Conservation (phyloP, 2,888 invertebrate genomes). For the Malachius bipustulatus region DNA sequence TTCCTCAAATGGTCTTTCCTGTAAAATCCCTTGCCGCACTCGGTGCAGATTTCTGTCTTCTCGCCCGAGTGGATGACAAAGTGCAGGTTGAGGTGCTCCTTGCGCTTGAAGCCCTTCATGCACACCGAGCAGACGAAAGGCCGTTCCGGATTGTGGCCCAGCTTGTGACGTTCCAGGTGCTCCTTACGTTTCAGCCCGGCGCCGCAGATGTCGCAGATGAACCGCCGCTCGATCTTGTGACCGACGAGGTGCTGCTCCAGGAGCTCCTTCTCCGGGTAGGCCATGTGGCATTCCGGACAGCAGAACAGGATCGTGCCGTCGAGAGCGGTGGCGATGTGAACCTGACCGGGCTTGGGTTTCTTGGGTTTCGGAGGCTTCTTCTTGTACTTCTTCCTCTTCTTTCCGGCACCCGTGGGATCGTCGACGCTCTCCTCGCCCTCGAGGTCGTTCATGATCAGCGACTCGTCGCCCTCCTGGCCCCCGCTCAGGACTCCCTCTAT, state of each 20-base stretch:
- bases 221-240: conserved; percentile 69
- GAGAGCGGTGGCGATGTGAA: conserved; percentile 59
- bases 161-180: conserved; percentile 65
- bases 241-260: conserved; percentile 65
- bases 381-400: conserved; percentile 70
- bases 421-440: conserved; percentile 32
- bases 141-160: conserved; percentile 69
- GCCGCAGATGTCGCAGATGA: conserved; percentile 66
- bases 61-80: conserved; percentile 75
- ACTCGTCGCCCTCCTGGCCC: conserved; percentile 27
- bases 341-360: conserved; percentile 68
- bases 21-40: conserved; percentile 69
- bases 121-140: conserved; percentile 69
- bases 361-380: conserved; percentile 68
- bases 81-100: conserved; percentile 72
- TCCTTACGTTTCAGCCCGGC: conserved; percentile 68
- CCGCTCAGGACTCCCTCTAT: conserved; percentile 37
- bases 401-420: conserved; percentile 30
- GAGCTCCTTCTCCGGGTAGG: conserved; percentile 66
- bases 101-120: conserved; percentile 51
- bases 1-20: conserved; percentile 71
- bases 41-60: conserved; percentile 66
- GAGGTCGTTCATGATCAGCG: conserved; percentile 32
- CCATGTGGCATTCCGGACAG: conserved; percentile 73
- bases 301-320: conserved; percentile 67